phyloP scores from a whole-genome alignment of 1,140 invertebrate genomes.

The Drosophila baimaii region DNA sequence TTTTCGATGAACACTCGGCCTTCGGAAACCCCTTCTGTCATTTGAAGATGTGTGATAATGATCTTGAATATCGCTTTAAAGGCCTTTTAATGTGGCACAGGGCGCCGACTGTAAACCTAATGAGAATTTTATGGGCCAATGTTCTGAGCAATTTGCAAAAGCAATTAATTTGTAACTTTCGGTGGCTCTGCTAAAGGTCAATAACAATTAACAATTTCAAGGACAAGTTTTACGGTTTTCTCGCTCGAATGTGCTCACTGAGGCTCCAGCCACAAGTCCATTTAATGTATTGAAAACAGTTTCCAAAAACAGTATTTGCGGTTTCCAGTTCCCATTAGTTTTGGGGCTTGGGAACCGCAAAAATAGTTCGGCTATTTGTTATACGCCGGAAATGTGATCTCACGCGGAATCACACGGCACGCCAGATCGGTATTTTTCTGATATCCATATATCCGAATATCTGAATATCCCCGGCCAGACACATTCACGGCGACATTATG shows the following conservation, averaged over 20 bases:
- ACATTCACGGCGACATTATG: slow-evolving; percentile 36
- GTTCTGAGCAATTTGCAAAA: slow-evolving; percentile 52
- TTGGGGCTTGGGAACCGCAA: slow-evolving; percentile 29
- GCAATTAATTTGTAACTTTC: slow-evolving; percentile 43
- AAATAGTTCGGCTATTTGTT: slow-evolving; percentile 19
- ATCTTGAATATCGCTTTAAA: slow-evolving; percentile 33
- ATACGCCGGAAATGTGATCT: slow-evolving; percentile 43
- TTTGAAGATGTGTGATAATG: neutral
- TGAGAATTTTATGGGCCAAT: slow-evolving; percentile 56
- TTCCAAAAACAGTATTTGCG: slow-evolving; percentile 27
- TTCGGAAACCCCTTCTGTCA: neutral
- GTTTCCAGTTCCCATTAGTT: slow-evolving; percentile 35
- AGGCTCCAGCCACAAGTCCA: neutral
- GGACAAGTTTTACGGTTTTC: slow-evolving; percentile 49
- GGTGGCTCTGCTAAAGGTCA: slow-evolving; percentile 55
- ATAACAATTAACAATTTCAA: slow-evolving; percentile 42
- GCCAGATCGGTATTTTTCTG: slow-evolving; percentile 6
- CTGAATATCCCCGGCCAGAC: slow-evolving; percentile 15
- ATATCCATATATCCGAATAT: slow-evolving; percentile 9
- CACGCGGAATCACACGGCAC: slow-evolving; percentile 39
- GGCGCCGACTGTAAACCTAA: slow-evolving; percentile 36
- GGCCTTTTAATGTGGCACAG: slow-evolving; percentile 16
- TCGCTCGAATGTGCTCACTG: slow-evolving; percentile 17
- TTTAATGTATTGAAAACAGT: slow-evolving; percentile 12
- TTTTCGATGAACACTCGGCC: neutral